A percentile compares a stretch with the other conserved stretches of the same genome.
Evolutionary conservation across 2,888 invertebrate species (phyloP).

Genomic region (Dione vanillae): DNA sequence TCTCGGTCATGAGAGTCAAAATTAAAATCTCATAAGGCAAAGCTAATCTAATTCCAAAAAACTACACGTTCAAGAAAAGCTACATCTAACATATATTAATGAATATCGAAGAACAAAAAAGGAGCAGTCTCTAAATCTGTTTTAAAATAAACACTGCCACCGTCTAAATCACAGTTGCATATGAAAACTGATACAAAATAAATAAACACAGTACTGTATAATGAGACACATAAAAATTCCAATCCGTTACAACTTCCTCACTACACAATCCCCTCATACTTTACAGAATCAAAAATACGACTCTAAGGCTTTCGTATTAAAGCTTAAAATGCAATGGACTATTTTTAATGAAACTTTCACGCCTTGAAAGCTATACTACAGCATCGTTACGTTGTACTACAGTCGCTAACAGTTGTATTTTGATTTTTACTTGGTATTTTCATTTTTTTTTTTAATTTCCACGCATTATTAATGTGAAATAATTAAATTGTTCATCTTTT

Average conservation of each 20-base stretch:
- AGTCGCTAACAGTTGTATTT: constrained; percentile 7
- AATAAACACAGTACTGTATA: constrained; percentile 71
- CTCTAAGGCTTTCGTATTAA: constrained; percentile 45
- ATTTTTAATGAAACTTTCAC: constrained; percentile 54
- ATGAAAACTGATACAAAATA: constrained; percentile 51
- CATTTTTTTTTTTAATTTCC: no score
- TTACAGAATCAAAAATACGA: constrained; percentile 47
- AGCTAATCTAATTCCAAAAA: no score
- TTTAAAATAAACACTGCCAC: constrained; percentile 15
- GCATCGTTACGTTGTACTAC: not conserved
- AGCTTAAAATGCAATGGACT: constrained; percentile 46
- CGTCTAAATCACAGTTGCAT: constrained; percentile 30
- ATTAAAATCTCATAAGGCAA: no score
- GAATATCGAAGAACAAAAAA: no score
- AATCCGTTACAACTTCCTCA: constrained; percentile 71
- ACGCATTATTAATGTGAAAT: no score
- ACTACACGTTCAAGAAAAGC: no score
- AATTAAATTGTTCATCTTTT: no score
- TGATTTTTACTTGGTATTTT: no score
- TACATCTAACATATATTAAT: no score
- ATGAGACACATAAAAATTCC: constrained; percentile 76
- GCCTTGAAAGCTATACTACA: constrained; percentile 45
- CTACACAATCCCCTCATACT: constrained; percentile 37
- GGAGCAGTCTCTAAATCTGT: constrained; percentile 13
- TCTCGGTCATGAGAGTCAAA: no score